These are phyloP conservation scores for Anaspis maculata DNA, from an alignment of 2,888 invertebrate genomes.

Conservation along the genomic window DNA sequence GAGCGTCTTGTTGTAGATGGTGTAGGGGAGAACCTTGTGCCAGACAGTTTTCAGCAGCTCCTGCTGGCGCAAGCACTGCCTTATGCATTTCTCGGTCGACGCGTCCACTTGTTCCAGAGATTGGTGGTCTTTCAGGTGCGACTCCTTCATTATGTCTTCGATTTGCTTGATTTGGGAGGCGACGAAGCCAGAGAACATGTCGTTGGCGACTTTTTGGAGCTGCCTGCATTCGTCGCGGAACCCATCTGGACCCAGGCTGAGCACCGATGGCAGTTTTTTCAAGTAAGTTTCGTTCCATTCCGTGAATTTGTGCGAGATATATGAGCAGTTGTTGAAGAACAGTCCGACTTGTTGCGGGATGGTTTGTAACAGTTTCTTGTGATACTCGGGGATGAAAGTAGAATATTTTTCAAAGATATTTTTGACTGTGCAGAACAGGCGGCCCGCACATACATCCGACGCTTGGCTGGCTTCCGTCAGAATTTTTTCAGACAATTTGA, in stretches of 20 bases:
- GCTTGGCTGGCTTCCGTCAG: slow-evolving; percentile 58
- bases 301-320: slow-evolving; percentile 65
- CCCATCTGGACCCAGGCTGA: neutral
- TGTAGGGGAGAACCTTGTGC: slow-evolving; percentile 72
- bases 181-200: slow-evolving; percentile 65
- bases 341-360: slow-evolving; percentile 84
- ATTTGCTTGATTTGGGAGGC: slow-evolving; percentile 68
- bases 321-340: slow-evolving; percentile 90
- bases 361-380: slow-evolving; percentile 68
- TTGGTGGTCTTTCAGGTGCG: slow-evolving; percentile 48
- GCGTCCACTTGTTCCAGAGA: slow-evolving; percentile 51
- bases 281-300: slow-evolving; percentile 44
- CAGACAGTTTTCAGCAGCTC: slow-evolving; percentile 80
- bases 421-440: slow-evolving; percentile 61
- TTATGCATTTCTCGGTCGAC: slow-evolving; percentile 61
- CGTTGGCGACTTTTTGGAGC: slow-evolving; percentile 59
- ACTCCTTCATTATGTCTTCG: slow-evolving; percentile 63
- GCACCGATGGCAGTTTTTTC: slow-evolving; percentile 1
- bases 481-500: slow-evolving; percentile 55
- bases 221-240: slow-evolving; percentile 61
- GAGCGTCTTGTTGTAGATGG: slow-evolving; percentile 65
- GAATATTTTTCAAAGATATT: slow-evolving; percentile 71
- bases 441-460: slow-evolving; percentile 53
- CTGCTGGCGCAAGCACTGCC: slow-evolving; percentile 78
- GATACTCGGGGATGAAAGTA: slow-evolving; percentile 68